Evolutionary conservation across 1,140 invertebrate genomes (phyloP).

Genomic region (Brachionus manjavacas): DNA sequence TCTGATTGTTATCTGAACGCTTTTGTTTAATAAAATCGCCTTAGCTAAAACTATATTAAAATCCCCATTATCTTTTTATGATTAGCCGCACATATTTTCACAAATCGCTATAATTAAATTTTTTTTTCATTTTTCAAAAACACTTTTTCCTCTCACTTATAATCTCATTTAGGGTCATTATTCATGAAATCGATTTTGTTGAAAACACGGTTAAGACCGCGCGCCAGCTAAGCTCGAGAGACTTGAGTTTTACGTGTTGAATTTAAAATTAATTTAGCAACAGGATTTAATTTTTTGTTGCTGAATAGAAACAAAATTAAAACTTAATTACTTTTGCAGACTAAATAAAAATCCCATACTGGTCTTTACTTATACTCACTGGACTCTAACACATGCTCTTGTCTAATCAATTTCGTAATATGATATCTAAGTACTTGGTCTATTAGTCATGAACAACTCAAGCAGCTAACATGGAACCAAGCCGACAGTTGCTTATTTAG

Average conservation of each 20-base stretch:
- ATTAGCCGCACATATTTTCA: neutral
- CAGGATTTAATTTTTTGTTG: neutral
- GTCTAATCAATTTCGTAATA: neutral
- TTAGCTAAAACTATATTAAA: neutral
- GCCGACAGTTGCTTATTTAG: neutral
- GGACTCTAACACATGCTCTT: neutral
- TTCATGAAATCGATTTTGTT: neutral
- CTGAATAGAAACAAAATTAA: neutral
- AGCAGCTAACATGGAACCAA: neutral
- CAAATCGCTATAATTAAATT: neutral
- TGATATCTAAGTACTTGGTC: neutral
- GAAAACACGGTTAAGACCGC: neutral
- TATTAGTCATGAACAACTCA: neutral
- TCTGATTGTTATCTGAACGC: constrained; percentile 5
- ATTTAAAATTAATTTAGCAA: constrained; percentile 30
- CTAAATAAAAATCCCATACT: constrained; percentile 15
- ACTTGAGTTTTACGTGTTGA: constrained; percentile 16
- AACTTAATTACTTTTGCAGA: constrained; percentile 29
- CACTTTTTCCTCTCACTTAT: neutral
- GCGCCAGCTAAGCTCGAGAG: neutral
- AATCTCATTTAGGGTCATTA: neutral
- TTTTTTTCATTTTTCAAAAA: neutral
- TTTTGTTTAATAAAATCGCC: neutral
- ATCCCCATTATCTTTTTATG: neutral
- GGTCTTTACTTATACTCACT: neutral